A percentile compares a stretch with the other conserved stretches of the same genome.
Conservation (phyloP, 2,888 invertebrate species). For the Bibio marci region DNA sequence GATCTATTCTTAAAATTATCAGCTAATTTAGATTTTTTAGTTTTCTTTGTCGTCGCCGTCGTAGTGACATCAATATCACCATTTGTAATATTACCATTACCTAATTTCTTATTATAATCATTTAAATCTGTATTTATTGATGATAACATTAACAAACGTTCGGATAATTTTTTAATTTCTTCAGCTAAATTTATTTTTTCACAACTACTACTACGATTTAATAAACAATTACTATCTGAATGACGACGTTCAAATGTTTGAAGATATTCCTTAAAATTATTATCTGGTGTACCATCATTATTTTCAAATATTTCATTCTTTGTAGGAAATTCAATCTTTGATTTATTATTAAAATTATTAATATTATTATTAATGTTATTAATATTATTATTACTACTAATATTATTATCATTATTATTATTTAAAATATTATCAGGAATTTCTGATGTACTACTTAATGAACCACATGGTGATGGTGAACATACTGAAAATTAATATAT, state of each 20-base stretch:
- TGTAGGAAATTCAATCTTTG: slow-evolving; percentile 24
- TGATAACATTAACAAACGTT: slow-evolving; percentile 54
- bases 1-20: neutral
- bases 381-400: neutral
- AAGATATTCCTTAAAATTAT: slow-evolving; percentile 20
- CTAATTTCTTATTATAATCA: slow-evolving; percentile 14
- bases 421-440: slow-evolving; percentile 22
- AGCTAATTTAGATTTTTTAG: neutral
- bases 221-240: slow-evolving; percentile 57
- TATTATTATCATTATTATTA: slow-evolving; percentile 12
- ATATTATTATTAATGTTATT: slow-evolving; percentile 1
- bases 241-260: slow-evolving; percentile 51
- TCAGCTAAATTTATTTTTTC: slow-evolving; percentile 58
- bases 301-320: slow-evolving; percentile 11
- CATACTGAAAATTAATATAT: slow-evolving; percentile 36
- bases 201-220: slow-evolving; percentile 34
- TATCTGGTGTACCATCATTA: neutral
- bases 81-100: neutral
- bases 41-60: neutral
- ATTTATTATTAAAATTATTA: too few relatives aligned
- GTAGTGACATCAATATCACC: neutral
- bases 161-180: slow-evolving; percentile 68
- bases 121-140: slow-evolving; percentile 42
- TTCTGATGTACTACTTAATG: slow-evolving; percentile 48
- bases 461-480: slow-evolving; percentile 65